phyloP scores from a whole-genome alignment of 2,888 invertebrate genomes.

The Disparrhopalites patrizii region DNA sequence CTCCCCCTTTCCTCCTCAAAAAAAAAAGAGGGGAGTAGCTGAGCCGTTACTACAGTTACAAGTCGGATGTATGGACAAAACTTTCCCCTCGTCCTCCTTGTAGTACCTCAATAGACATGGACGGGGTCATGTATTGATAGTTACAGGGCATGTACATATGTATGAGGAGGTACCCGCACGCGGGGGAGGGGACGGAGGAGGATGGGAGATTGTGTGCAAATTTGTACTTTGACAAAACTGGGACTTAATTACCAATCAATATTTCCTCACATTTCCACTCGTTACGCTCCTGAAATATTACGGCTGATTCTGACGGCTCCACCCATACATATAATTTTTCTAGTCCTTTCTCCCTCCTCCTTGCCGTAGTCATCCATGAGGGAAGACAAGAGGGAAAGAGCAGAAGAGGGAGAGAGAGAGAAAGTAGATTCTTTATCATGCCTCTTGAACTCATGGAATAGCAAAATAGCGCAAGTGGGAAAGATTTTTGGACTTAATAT shows the following conservation, averaged over 20 bases:
- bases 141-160: not conserved
- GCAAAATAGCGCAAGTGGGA: not conserved
- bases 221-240: no score
- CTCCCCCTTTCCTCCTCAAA: no score
- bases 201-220: no score
- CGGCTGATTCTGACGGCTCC: not conserved
- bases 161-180: not conserved
- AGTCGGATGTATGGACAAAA: not conserved
- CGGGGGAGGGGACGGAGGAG: no score
- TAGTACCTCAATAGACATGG: not conserved
- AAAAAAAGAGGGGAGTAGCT: not conserved
- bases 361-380: no score
- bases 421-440: not conserved
- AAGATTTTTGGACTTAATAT: no score
- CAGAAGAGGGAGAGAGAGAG: not conserved
- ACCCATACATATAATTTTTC: no score
- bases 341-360: no score
- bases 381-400: no score
- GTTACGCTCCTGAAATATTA: not conserved
- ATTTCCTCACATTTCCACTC: slow-evolving; percentile 3
- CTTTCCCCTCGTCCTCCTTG: not conserved
- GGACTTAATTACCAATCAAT: slow-evolving; percentile 10
- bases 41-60: slow-evolving; percentile 6
- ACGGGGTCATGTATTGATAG: not conserved
- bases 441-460: not conserved